Base-by-base conservation (phyloP, 2,888 invertebrate species). In the Tetrapedia diversipes region DNA sequence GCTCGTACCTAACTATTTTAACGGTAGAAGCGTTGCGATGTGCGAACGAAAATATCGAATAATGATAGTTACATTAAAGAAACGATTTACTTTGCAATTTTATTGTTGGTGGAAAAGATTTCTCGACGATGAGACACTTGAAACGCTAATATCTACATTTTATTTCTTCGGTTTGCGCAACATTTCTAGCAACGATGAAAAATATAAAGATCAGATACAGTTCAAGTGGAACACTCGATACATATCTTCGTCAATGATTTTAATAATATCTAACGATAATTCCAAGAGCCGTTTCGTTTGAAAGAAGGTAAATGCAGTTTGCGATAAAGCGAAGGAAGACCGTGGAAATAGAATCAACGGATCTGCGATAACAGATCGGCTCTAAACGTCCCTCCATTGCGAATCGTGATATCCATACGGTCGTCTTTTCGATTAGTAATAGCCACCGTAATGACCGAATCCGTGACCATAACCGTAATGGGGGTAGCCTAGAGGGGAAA, bases 381-480 rank as follows among this genome's bases (percentile, higher is more conserved):
- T 70, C 39, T 51, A 49, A 74, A 51, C 34, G 39, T 45, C 24
- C 43, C 64, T 69, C 37, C 77, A 14, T 74, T 51, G 57, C 22
- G 53, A 29, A 74, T 65, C 47, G 51, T 47, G 29, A 53, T 47
- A 57, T 77, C 79, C 69, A 70, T 37, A 68, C 24, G 54, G 19
- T 47, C 57, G 22, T n/a, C 54, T 64, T 53, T 75, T 66, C 63
- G 43, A 51, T 66, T 77, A 49, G 51, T 54, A 51, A 71, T 80
- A 75, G 41, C 74, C 79, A 37, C 81, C 83, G 14, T 80, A 85
- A 54, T 83, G 76, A 6, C 88, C 88, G 29, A 79, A 86, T 66
- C 88, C 87, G 72, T 81, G 83, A 11, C 90, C 90, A 27, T 78
- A 87, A 51, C 88, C 89, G 22, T 84, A 83, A 41, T 66, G 79